phyloP scores from a whole-genome alignment of 2,888 invertebrate species.

The Euproctis similis region DNA sequence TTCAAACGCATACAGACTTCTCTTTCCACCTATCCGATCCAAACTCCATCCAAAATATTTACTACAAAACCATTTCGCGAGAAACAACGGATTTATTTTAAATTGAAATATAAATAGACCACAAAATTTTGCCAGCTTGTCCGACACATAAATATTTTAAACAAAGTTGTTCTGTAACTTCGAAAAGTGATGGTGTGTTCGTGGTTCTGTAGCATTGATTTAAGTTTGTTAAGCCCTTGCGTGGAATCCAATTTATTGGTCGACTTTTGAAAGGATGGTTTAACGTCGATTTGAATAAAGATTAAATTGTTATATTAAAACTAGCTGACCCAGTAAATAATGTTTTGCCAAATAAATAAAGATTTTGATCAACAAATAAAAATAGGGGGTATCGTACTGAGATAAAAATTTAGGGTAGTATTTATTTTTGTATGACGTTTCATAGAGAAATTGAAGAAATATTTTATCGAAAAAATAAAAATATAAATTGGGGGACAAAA shows the following conservation, averaged over 20 bases:
- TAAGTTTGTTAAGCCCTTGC: slow-evolving; percentile 2
- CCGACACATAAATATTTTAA: slow-evolving; percentile 4
- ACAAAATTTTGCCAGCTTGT: slow-evolving; percentile 5
- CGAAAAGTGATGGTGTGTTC: slow-evolving; percentile 4
- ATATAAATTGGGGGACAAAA: no score
- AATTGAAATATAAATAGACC: slow-evolving; percentile 4
- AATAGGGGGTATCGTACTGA: no score
- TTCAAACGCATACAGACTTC: not conserved
- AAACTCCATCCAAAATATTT: slow-evolving; percentile 3
- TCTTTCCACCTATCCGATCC: no score
- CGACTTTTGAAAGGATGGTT: not conserved
- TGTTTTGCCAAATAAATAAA: no score
- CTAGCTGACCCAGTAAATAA: no score
- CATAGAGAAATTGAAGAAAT: not conserved
- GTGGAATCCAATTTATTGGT: not conserved
- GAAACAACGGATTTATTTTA: slow-evolving; percentile 1
- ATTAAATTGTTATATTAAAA: not conserved
- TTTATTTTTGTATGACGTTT: no score
- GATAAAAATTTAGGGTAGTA: no score
- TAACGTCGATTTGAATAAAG: no score
- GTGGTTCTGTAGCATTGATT: slow-evolving; percentile 1
- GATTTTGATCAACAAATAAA: no score
- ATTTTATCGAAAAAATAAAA: no score
- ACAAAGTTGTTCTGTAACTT: slow-evolving; percentile 8
- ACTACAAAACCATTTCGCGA: not conserved